Conservation (phyloP, 2,888 invertebrate species). For the Desoria tigrina region DNA sequence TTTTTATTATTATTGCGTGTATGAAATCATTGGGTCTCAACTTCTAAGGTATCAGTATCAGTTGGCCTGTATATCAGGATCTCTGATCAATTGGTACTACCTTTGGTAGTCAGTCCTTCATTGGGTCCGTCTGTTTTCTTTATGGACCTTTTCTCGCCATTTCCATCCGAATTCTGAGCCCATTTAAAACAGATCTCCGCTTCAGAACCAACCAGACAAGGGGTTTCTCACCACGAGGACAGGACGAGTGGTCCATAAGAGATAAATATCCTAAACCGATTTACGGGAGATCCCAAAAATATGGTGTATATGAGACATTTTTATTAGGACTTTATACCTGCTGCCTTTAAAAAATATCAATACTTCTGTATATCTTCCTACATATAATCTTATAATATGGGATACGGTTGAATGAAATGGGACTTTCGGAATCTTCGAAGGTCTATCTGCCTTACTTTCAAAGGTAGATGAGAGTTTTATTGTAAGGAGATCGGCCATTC, state of each 20-base stretch:
- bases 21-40: neutral
- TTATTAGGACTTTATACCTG: too few species aligned
- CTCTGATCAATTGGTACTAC: slow-evolving; percentile 11
- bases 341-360: too few species aligned
- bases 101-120: neutral
- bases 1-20: neutral
- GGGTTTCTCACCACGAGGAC: slow-evolving; percentile 11
- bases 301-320: neutral
- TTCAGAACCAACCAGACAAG: slow-evolving; percentile 1
- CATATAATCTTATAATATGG: too few species aligned
- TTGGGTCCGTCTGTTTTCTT: slow-evolving; percentile 2
- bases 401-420: too few species aligned
- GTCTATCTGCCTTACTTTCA: too few species aligned
- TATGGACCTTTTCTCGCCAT: slow-evolving; percentile 18
- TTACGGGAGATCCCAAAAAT: slow-evolving; percentile 3
- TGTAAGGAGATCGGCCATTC: neutral
- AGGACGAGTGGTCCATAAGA: neutral
- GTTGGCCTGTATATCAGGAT: neutral
- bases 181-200: slow-evolving; percentile 18
- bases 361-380: too few species aligned
- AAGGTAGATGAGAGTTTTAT: slow-evolving; percentile 5
- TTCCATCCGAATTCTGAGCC: slow-evolving; percentile 3
- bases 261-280: neutral
- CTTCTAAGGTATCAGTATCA: neutral
- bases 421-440: too few species aligned